Evolutionary conservation across 2,113 vertebrate species (phyloP).

Genomic region (Salvelinus fontinalis): DNA sequence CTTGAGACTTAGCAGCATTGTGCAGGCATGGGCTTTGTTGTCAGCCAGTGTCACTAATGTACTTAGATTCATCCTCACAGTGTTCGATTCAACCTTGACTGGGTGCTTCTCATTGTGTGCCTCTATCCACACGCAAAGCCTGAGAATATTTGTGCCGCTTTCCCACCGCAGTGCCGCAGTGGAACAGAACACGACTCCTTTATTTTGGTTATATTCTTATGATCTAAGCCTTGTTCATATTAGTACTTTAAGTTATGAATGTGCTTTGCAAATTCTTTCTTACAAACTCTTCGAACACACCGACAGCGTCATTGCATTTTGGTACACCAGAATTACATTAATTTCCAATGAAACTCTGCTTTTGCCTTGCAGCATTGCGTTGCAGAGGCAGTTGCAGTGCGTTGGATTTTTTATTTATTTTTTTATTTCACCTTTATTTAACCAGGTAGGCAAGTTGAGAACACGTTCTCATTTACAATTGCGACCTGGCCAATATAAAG

Average conservation of each 20-base stretch:
- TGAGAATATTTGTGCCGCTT: background rate
- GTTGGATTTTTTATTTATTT: no score
- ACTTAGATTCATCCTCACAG: background rate
- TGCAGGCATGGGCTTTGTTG: background rate
- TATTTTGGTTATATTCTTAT: background rate
- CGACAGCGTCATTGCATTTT: no score
- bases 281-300: no score
- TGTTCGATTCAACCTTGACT: constrained; percentile 12
- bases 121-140: constrained; percentile 8
- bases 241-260: constrained; percentile 8
- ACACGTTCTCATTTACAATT: no score
- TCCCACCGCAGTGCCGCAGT: background rate
- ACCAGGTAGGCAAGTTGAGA: no score
- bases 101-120: background rate
- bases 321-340: no score
- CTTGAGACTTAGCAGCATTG: no score
- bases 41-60: background rate
- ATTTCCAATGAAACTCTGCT: no score
- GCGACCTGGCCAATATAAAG: no score
- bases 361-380: no score
- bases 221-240: background rate
- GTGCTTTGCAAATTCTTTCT: constrained; percentile 8
- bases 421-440: no score
- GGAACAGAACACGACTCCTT: background rate
- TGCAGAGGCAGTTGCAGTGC: no score